Evolutionary conservation across 1,140 invertebrate genomes (phyloP), one percentile per base, ranked within the genome.

Genomic region (Drosophila repleta): DNA sequence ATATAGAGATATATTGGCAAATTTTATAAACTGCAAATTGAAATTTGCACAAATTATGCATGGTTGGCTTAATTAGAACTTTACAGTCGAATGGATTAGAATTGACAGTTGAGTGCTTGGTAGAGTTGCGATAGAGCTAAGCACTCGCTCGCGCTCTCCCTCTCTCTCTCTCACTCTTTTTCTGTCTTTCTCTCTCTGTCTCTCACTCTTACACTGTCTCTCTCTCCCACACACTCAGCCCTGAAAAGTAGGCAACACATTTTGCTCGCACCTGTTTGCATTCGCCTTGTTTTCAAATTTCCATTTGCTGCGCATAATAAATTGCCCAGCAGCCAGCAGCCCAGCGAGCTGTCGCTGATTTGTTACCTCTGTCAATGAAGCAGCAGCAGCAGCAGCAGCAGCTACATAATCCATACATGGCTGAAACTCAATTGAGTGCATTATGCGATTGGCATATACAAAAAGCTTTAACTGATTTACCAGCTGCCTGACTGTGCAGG

Each of bases 361-460:
- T 75, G 53, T 75, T 80, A 45, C 39, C 61, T 63, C 58, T 51
- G 63, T 6, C 24, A 26, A 5, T 29, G 29, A 6, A 24, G 4
- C 24, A 29, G 29, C 61, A n/a, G n/a, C n/a, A n/a, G n/a, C n/a
- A n/a, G n/a, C n/a, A n/a, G 29, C 29, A 24, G 4, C 24, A 29
- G 29, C 61, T 24, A 24, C 43, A 37, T 72, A 61, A 76, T 72
- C 67, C 63, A 62, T 56, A 48, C 53, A 18, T 41, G 13, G 46
- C 4, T 10, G 62, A 77, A 82, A 85, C 83, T 87, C 82, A 85
- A 85, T 85, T 85, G 82, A 75, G 60, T 87, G 83, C 78, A 85
- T 83, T 83, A 83, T 68, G 61, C 45, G 52, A n/a, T 49, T 64
- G 53, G 32, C 18, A 46, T n/a, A 62, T 49, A 43, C 46, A 58